A percentile compares a stretch with the other conserved stretches of the same genome.
These are phyloP conservation scores for Elephantulus edwardii DNA, from an alignment of 2,113 vertebrate species.

Conservation along the genomic window DNA sequence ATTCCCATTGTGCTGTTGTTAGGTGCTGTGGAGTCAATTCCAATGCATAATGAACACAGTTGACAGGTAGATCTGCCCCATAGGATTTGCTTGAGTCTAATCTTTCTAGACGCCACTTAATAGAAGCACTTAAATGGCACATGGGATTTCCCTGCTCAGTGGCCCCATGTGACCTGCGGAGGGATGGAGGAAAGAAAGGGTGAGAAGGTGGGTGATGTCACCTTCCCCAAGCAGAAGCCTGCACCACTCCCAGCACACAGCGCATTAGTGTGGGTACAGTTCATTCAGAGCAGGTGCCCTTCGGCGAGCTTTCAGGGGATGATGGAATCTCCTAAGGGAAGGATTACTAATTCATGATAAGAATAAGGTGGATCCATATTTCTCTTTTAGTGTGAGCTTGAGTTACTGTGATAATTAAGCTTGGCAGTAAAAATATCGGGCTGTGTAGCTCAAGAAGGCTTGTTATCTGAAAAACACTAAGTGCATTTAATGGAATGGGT, in stretches of 20 bases:
- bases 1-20: neutral
- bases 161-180: neutral
- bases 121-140: neutral
- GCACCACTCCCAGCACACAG: neutral
- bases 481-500: neutral
- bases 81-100: neutral
- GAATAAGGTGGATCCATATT: neutral
- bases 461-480: neutral
- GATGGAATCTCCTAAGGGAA: neutral
- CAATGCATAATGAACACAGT: neutral
- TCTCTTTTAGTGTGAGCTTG: slow-evolving; percentile 36
- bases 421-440: neutral
- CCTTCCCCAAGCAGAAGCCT: neutral
- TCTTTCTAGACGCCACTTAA: neutral
- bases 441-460: neutral
- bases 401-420: slow-evolving; percentile 37
- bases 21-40: neutral
- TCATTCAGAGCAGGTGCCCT: neutral
- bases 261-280: neutral
- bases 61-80: neutral
- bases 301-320: neutral
- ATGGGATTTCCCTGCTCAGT: neutral
- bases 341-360: slow-evolving; percentile 43
- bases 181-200: neutral
- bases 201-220: neutral